phyloP scores from a whole-genome alignment of 2,888 invertebrate genomes.

The Amiota mariae region DNA sequence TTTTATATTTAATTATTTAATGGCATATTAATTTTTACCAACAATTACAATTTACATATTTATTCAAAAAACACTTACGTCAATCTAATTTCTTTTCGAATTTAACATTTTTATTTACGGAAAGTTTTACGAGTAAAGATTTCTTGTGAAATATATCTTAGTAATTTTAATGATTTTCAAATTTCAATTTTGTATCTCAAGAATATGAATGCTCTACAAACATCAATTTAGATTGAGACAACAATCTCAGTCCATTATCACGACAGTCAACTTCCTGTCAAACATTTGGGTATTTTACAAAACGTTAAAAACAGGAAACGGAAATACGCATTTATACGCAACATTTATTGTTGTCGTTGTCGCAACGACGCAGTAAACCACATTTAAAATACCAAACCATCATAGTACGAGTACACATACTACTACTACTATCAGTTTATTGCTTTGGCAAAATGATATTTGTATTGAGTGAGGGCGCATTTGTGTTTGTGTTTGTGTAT shows the following conservation, averaged over 20 bases:
- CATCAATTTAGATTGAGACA: no score
- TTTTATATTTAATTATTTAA: slow-evolving; percentile 58
- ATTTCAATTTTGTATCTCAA: neutral
- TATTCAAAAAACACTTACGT: no score
- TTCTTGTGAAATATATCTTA: no score
- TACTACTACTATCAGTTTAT: neutral
- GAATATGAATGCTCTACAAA: neutral
- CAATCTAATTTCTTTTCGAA: no score
- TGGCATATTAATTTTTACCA: slow-evolving; percentile 59
- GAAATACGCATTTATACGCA: slow-evolving; percentile 68
- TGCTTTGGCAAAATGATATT: no score
- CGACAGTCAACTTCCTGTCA: slow-evolving; percentile 21
- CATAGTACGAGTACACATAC: neutral
- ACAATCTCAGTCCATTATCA: no score
- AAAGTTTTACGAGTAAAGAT: no score
- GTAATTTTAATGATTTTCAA: no score
- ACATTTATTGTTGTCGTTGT: slow-evolving; percentile 57
- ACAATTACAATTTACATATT: neutral
- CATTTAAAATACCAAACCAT: slow-evolving; percentile 11
- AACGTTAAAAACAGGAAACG: slow-evolving; percentile 52
- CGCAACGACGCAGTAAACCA: neutral
- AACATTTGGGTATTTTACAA: slow-evolving; percentile 7
- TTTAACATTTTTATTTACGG: no score
- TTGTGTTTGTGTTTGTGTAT: neutral
- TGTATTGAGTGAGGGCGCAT: neutral